Base-by-base conservation (phyloP, 2,113 vertebrate genomes). In the Cyphomyrus plagiostoma region DNA sequence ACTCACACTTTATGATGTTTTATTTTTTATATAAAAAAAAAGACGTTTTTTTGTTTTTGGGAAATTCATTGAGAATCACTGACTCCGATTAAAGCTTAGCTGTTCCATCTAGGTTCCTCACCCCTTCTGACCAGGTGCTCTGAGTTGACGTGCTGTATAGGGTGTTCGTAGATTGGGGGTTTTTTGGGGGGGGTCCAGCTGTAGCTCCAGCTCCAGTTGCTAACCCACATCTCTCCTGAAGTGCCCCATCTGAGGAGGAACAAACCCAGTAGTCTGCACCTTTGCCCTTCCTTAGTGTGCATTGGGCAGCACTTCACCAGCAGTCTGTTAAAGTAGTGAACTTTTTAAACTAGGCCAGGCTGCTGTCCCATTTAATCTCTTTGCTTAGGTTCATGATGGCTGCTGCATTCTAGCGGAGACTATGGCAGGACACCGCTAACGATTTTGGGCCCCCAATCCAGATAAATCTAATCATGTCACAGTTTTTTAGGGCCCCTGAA, bases 221-320 rank as follows among this genome's bases (percentile, higher is more conserved):
- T 86, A 11, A 66, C 13, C 42, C 21, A 42, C 35, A 19, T 42
- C 23, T 86, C 45, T 50, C 46, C 62, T 56, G 4, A 30, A 50
- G 89, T 35, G 88, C 89, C 89, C 86, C 53, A 21, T 35, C 19
- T 49, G 42, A 89, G 90, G 88, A 50, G 89, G 87, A 91, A 80
- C 7, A 89, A 70, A 50, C 48, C 10, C 90, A 15, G 30, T 19
- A 26, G 52, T 42, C 86, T n/a, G 50, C 58, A 13, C 49, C 56
- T 52, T 90, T 46, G 23, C 88, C 45, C 91, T 85, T 48, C 90
- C 15, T 53, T 45, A 11, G 53, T 88, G 30, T 87, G 83, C 48
- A n/a, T 35, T 87, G 53, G 88, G 88, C 87, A 88, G 90, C 91
- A 92, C 89, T 93, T 92, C 39, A 83, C 49, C 48, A 50, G n/a